Conservation (phyloP, 92 coral and sea anemone species). For the Parazoanthus swiftii region DNA sequence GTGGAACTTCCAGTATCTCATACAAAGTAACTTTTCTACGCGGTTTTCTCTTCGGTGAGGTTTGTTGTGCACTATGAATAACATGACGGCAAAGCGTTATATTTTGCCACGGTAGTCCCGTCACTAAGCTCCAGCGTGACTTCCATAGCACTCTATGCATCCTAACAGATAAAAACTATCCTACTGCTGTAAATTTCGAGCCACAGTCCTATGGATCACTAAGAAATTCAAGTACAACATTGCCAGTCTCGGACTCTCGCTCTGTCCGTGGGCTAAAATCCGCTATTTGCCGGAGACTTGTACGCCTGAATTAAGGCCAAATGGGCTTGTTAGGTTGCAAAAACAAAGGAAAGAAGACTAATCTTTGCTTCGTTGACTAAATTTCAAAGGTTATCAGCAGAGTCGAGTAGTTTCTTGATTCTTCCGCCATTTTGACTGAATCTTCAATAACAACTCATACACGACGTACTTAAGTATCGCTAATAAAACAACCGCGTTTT, state of each 20-base stretch:
- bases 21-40: slow-evolving; percentile 55
- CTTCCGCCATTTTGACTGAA: slow-evolving; percentile 19
- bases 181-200: background rate
- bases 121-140: background rate
- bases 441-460: background rate
- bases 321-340: background rate
- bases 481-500: background rate
- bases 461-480: background rate
- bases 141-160: background rate
- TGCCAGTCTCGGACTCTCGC: background rate
- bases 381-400: background rate
- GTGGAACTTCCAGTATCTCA: slow-evolving; percentile 72
- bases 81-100: background rate
- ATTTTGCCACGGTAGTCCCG: background rate
- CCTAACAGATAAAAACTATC: background rate
- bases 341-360: background rate
- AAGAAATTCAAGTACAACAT: background rate
- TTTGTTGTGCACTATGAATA: slow-evolving; percentile 4
- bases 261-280: background rate
- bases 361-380: background rate
- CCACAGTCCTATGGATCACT: background rate
- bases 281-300: too few species aligned
- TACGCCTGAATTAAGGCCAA: background rate
- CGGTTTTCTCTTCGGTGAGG: slow-evolving; percentile 23
- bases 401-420: background rate